Evolutionary conservation across 2,797 vertebrate genomes (phyloP), one percentile per base, ranked within the genome.

Genomic region (Clarias platycephalus): DNA sequence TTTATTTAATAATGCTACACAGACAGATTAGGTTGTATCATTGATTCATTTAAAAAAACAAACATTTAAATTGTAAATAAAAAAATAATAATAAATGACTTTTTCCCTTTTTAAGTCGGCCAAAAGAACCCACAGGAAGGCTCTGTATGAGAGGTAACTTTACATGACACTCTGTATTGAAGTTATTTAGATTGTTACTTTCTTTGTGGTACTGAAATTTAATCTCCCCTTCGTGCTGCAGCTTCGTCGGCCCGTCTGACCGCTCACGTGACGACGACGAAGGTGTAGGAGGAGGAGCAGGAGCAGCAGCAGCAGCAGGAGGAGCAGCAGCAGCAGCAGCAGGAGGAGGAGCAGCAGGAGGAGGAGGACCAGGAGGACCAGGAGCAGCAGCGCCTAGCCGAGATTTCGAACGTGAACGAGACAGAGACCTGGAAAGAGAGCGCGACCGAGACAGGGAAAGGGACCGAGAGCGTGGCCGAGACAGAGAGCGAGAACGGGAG

Each of bases 61-160:
- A 40, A 40, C 0, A 4, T 20, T 22, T 12, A 34, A 5, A 20
- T 8, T 58, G 18, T 13, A 34, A 34, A 6, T 8, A 26, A 5
- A 31, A 34, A 3, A 2, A 18, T 2, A 26, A 80, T 7, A 40
- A 40, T 5, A 31, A 62, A 22, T 60, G 13, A 86, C 84, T 8
- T 89, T 87, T 88, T 89, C 71, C 85, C 2, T 49, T 83, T 15
- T 88, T 91, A 18, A 97, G 97, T 91, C 93, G 40, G 94, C 93
- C 81, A 96, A 96, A 90, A 95, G 96, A 88, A 91, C 93, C 49
- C 95, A 96, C 53, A 96, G 96, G 91, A 98, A 97, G 86, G 95
- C 95, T 72, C 92, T 98, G 15, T 97, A 98, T 84, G 97, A 98
- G 84, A 97, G 97, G 97, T 98, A 93, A 94, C 90, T 80, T 9